phyloP scores from a whole-genome alignment of 2,888 invertebrate genomes.

The Chalcosyrphus nemorum region DNA sequence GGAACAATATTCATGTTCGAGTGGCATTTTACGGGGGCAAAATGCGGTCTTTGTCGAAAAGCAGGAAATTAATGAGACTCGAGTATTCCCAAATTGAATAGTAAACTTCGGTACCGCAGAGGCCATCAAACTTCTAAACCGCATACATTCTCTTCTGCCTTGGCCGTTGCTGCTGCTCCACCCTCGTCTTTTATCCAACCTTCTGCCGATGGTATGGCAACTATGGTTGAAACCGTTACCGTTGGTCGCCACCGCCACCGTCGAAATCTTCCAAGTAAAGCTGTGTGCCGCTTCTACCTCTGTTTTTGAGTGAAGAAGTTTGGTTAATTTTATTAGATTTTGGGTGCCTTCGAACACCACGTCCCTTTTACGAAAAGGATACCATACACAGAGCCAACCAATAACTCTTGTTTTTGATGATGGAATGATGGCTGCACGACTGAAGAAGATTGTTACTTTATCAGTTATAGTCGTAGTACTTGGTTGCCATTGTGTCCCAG shows the following conservation, averaged over 20 bases:
- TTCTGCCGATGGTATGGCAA: conserved; percentile 14
- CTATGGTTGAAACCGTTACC: not conserved
- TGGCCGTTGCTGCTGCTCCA: not conserved
- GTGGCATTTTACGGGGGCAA: conserved; percentile 26
- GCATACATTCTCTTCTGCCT: conserved; percentile 33
- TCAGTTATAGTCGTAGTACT: not conserved
- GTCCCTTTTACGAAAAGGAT: not conserved
- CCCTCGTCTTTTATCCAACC: too few species aligned
- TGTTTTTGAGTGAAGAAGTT: conserved; percentile 1
- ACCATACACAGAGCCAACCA: not conserved
- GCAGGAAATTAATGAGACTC: conserved; percentile 63
- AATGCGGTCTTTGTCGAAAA: conserved; percentile 21
- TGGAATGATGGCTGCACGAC: conserved; percentile 14
- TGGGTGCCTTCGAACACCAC: not conserved
- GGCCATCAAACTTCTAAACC: conserved; percentile 53
- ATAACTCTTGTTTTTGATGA: conserved; percentile 20
- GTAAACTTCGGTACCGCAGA: conserved; percentile 62
- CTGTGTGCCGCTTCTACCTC: not conserved
- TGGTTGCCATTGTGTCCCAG: not conserved
- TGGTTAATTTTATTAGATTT: conserved; percentile 45
- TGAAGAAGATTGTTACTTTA: not conserved
- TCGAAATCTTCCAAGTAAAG: not conserved
- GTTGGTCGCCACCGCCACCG: not conserved
- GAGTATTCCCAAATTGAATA: conserved; percentile 71
- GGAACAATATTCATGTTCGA: conserved; percentile 42